A percentile compares a stretch with the other conserved stretches of the same genome.
phyloP scores from a whole-genome alignment of 2,113 vertebrate genomes.

The Calyptomena viridis region DNA sequence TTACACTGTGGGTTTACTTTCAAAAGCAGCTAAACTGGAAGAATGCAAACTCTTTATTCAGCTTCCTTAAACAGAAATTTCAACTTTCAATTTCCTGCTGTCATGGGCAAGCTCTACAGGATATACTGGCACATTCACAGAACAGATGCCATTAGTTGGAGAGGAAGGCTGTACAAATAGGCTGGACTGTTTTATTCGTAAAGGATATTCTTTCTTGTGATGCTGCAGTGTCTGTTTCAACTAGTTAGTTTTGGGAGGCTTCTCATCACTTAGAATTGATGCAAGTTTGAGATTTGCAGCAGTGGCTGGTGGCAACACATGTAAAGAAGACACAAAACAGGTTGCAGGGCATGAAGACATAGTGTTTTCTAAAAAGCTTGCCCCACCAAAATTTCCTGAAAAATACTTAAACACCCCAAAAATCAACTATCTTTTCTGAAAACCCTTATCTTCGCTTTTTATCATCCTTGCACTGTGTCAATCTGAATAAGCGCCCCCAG shows the following conservation, averaged over 20 bases:
- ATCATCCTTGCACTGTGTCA: background rate
- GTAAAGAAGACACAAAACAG: background rate
- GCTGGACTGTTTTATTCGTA: background rate
- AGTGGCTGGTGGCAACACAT: background rate
- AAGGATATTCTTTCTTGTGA: background rate
- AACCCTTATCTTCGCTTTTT: background rate
- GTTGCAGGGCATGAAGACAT: background rate
- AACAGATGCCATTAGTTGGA: background rate
- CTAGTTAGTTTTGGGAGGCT: background rate
- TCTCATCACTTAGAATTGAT: background rate
- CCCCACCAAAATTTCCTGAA: background rate
- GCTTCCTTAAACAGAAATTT: background rate
- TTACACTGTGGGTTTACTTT: background rate
- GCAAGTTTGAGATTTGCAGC: background rate
- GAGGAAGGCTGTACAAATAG: background rate
- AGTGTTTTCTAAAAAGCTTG: fast-evolving
- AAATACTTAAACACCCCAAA: background rate
- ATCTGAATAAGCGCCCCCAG: fast-evolving
- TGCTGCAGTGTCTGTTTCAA: background rate
- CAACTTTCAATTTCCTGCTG: background rate
- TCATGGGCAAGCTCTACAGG: background rate
- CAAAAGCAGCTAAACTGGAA: background rate
- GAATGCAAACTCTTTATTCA: background rate
- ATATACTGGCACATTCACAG: background rate
- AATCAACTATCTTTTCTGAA: background rate